phyloP scores from a whole-genome alignment of 2,888 invertebrate genomes.

The Drosophila meridionalis region DNA sequence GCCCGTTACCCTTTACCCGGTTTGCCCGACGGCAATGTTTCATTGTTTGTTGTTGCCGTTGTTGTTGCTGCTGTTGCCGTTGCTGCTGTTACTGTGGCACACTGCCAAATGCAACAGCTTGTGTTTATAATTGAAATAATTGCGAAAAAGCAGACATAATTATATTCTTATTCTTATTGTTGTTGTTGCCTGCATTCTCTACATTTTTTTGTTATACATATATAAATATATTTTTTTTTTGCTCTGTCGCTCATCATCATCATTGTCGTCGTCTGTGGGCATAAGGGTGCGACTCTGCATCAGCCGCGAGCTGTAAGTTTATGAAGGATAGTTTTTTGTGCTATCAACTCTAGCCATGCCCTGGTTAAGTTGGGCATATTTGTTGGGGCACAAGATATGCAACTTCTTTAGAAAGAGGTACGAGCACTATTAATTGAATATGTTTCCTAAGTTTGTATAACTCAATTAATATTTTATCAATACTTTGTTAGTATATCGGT shows the following conservation, averaged over 20 bases:
- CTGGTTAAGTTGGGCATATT: conserved; percentile 4
- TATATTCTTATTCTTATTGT: conserved; percentile 60
- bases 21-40: conserved; percentile 45
- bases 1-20: not conserved
- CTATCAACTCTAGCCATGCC: conserved; percentile 6
- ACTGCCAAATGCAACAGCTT: conserved; percentile 70
- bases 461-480: not conserved
- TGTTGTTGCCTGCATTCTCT: conserved; percentile 26
- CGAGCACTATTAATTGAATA: too few species aligned
- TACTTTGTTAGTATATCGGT: not conserved
- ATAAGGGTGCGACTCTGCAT: conserved; percentile 15
- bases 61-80: conserved; percentile 39
- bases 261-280: conserved; percentile 42
- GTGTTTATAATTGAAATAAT: conserved; percentile 77
- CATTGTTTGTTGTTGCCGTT: conserved; percentile 49
- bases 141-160: conserved; percentile 72
- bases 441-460: not conserved
- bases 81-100: conserved; percentile 41
- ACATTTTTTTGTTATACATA: not conserved
- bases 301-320: conserved; percentile 37
- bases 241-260: conserved; percentile 47
- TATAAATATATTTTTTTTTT: not conserved
- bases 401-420: too few species aligned
- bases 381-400: not conserved
- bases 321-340: conserved; percentile 35